A percentile compares a stretch with the other conserved stretches of the same genome.
phyloP scores from a whole-genome alignment of 2,113 vertebrate species.

The Tiliqua scincoides region DNA sequence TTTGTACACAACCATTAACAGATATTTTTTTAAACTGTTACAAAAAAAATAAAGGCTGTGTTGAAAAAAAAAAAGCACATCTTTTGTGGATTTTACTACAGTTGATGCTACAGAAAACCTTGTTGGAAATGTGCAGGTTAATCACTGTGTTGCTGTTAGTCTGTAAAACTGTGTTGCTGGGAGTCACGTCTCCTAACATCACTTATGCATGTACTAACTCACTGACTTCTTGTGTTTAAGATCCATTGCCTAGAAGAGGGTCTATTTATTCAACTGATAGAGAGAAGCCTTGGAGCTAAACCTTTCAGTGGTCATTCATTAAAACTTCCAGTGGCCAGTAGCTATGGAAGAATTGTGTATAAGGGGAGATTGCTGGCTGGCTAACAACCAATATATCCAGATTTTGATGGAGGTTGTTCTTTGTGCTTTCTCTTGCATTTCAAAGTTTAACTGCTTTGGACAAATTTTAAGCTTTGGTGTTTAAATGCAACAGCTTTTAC shows the following conservation, averaged over 20 bases:
- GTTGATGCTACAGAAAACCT: not conserved
- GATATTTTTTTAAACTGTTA: constrained; percentile 66
- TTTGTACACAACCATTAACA: constrained; percentile 65
- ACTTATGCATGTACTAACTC: not conserved
- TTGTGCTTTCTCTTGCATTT: not conserved
- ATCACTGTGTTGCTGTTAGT: not conserved
- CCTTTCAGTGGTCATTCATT: not conserved
- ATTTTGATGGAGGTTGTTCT: not conserved
- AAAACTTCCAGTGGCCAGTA: not conserved
- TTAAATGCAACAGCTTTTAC: not conserved
- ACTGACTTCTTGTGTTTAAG: not conserved
- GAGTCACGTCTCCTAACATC: not conserved
- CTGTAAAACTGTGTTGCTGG: not conserved
- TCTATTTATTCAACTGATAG: not conserved
- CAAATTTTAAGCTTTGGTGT: not conserved
- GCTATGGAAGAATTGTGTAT: not conserved
- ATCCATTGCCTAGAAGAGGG: not conserved
- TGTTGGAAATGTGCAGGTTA: not conserved
- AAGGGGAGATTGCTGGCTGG: not conserved
- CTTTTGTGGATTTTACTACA: not conserved
- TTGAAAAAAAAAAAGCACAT: constrained; percentile 12
- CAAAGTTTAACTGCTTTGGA: not conserved
- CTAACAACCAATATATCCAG: not conserved
- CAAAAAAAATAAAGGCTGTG: constrained; percentile 70
- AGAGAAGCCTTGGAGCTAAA: not conserved